These are phyloP conservation scores for Lasaia peninsularis DNA, from an alignment of 1,140 invertebrate genomes.

Conservation along the genomic window DNA sequence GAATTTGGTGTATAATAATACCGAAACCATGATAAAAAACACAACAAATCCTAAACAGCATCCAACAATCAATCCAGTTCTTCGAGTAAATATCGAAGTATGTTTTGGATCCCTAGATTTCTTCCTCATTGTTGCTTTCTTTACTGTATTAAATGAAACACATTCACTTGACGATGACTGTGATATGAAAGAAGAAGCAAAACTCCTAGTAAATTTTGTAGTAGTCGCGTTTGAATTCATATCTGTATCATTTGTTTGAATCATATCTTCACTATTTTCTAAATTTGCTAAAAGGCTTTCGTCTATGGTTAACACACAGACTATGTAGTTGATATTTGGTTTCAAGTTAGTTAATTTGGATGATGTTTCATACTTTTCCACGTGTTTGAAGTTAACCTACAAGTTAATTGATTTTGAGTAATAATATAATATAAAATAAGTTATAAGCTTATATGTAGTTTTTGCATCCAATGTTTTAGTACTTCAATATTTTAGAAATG, in stretches of 20 bases:
- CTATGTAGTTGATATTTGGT: constrained; percentile 54
- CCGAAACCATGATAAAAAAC: constrained; percentile 68
- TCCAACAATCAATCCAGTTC: constrained; percentile 66
- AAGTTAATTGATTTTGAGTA: not conserved
- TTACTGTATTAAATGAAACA: constrained; percentile 56
- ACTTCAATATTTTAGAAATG: no score
- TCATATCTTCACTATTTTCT: constrained; percentile 32
- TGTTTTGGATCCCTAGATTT: constrained; percentile 55
- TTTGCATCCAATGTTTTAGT: no score
- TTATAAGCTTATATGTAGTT: not conserved
- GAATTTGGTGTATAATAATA: constrained; percentile 68
- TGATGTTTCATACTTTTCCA: constrained; percentile 1
- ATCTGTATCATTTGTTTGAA: constrained; percentile 38
- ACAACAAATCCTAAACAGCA: constrained; percentile 65
- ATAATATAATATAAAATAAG: no score
- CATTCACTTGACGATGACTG: constrained; percentile 64
- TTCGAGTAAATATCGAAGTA: constrained; percentile 56
- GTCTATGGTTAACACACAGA: constrained; percentile 56
- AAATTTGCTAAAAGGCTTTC: constrained; percentile 43
- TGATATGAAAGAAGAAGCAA: constrained; percentile 48
- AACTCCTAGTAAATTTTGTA: constrained; percentile 47
- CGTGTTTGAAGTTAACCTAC: not conserved
- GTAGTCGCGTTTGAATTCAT: constrained; percentile 37
- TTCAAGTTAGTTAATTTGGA: constrained; percentile 46
- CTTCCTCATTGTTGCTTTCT: constrained; percentile 44